Percentiles rank a stretch among this genome's conserved stretches.
These are phyloP conservation scores for Hoplodrina blanda DNA, from an alignment of 2,888 invertebrate species.

Conservation along the genomic window DNA sequence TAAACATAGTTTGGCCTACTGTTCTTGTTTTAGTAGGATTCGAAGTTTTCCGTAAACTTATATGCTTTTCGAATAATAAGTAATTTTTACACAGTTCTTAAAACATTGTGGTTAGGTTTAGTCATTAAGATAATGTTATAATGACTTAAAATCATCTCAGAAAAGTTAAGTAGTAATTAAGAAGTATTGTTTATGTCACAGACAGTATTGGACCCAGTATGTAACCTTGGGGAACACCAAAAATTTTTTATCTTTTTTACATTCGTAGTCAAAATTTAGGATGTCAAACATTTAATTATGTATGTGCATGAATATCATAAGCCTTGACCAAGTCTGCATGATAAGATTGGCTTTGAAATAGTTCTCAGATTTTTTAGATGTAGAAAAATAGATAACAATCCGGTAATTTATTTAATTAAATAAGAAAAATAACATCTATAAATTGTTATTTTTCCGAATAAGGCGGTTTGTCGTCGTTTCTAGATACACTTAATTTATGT, in stretches of 20 bases:
- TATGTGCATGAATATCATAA: not conserved
- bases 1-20: not conserved
- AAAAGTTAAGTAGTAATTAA: not conserved
- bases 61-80: no score
- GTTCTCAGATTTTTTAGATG: not conserved
- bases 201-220: not conserved
- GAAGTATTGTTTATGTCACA: not conserved
- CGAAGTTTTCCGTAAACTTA: no score
- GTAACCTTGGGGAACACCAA: not conserved
- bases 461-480: conserved; percentile 14
- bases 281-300: no score
- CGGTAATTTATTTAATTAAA: conserved; percentile 1
- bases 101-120: no score
- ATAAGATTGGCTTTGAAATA: not conserved
- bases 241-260: not conserved
- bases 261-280: not conserved
- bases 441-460: conserved; percentile 23
- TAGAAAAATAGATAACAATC: not conserved
- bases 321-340: not conserved
- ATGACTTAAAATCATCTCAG: not conserved
- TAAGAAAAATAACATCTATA: conserved; percentile 1
- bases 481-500: conserved; percentile 63
- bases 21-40: not conserved
- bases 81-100: not conserved
- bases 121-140: not conserved